Evolutionary conservation across 2,888 invertebrate genomes (phyloP).

Genomic region (Parochlus steinenii): DNA sequence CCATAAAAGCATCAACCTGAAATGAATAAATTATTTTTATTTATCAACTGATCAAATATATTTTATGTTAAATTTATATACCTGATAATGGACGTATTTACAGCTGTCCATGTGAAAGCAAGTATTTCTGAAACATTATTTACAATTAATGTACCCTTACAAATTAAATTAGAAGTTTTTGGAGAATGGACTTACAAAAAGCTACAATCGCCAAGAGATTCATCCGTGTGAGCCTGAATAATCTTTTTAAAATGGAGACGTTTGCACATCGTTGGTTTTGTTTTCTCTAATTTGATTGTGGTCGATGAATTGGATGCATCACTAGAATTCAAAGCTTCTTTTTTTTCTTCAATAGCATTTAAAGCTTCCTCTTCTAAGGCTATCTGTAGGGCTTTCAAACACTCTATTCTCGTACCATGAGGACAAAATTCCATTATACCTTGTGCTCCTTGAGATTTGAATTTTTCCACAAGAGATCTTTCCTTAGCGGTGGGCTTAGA

Average conservation of each 20-base stretch:
- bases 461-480: slow-evolving; percentile 84
- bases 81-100: slow-evolving; percentile 97
- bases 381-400: slow-evolving; percentile 38
- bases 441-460: slow-evolving; percentile 87
- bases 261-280: slow-evolving; percentile 41
- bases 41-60: slow-evolving; percentile 19
- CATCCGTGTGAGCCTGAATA: slow-evolving; percentile 88
- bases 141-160: too few species aligned
- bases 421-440: slow-evolving; percentile 94
- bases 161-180: too few species aligned
- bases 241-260: slow-evolving; percentile 95
- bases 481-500: slow-evolving; percentile 96
- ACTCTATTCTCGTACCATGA: slow-evolving; percentile 85
- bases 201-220: slow-evolving; percentile 89
- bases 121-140: too few species aligned
- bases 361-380: slow-evolving; percentile 26
- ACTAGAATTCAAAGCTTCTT: slow-evolving; percentile 8
- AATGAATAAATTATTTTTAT: too few species aligned
- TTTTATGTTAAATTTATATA: slow-evolving; percentile 51
- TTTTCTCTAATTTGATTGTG: slow-evolving; percentile 15
- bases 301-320: neutral
- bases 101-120: slow-evolving; percentile 99
- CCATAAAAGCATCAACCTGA: too few species aligned
- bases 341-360: slow-evolving; percentile 21
- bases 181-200: too few species aligned